These are phyloP conservation scores for Escarpia spicata DNA, from an alignment of 2,888 invertebrate species.

Conservation along the genomic window DNA sequence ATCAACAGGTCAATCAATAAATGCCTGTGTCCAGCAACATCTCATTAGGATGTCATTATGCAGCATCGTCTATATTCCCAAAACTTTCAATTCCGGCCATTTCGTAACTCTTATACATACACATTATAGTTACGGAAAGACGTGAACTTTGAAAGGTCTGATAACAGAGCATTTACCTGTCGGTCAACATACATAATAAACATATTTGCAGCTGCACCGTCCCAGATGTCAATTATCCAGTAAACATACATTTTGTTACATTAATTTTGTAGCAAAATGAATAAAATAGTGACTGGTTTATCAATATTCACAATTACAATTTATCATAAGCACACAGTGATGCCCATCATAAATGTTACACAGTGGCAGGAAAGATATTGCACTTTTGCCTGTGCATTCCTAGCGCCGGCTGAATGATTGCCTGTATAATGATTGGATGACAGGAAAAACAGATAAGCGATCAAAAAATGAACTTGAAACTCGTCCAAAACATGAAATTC, in stretches of 20 bases:
- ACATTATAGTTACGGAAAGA: neutral
- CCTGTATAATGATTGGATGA: neutral
- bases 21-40: neutral
- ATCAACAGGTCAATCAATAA: neutral
- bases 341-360: neutral
- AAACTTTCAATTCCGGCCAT: neutral
- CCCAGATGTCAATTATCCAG: neutral
- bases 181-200: neutral
- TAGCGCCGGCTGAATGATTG: neutral
- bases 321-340: neutral
- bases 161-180: neutral
- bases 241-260: neutral
- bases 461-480: too few species aligned
- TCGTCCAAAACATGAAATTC: too few species aligned
- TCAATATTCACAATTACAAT: neutral
- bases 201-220: neutral
- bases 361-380: neutral
- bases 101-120: constrained; percentile 1
- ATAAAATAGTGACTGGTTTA: neutral
- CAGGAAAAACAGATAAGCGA: too few species aligned
- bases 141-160: neutral
- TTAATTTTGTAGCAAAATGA: neutral
- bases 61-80: neutral
- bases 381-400: neutral
- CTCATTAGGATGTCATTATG: neutral